Evolutionary conservation across 2,888 invertebrate species (phyloP).

Genomic region (Lepidochrysops patricia): DNA sequence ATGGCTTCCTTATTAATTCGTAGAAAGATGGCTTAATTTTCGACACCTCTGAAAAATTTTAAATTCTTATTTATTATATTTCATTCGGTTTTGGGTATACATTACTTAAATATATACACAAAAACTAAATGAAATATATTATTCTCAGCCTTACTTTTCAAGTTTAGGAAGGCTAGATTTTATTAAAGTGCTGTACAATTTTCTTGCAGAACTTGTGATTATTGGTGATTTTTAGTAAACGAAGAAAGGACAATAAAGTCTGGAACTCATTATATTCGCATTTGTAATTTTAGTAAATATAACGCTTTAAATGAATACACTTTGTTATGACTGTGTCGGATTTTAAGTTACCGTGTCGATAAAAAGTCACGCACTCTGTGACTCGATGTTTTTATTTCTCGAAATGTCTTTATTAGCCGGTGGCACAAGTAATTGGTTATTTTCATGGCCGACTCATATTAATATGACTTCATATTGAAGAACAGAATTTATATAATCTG

Average conservation of each 20-base stretch:
- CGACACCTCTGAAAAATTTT: no score
- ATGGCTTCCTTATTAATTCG: no score
- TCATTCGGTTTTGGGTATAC: no score
- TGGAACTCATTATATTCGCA: neutral
- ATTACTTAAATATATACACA: no score
- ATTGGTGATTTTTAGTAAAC: no score
- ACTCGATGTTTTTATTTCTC: neutral
- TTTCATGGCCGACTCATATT: slow-evolving; percentile 1
- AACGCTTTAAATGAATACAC: neutral
- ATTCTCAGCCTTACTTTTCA: no score
- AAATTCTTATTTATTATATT: no score
- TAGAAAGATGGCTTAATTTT: no score
- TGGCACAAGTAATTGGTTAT: neutral
- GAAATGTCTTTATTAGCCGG: slow-evolving; percentile 1
- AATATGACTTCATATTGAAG: no score
- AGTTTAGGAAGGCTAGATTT: neutral
- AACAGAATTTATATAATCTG: no score
- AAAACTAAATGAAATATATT: no score
- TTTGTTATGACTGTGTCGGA: neutral
- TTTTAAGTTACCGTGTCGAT: neutral
- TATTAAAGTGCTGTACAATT: no score
- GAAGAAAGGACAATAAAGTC: neutral
- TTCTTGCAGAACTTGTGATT: neutral
- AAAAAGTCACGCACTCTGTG: neutral
- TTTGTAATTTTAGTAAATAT: neutral